Evolutionary conservation across 2,797 vertebrate genomes (phyloP).

Genomic region (Xiphorhynchus erythropygius): DNA sequence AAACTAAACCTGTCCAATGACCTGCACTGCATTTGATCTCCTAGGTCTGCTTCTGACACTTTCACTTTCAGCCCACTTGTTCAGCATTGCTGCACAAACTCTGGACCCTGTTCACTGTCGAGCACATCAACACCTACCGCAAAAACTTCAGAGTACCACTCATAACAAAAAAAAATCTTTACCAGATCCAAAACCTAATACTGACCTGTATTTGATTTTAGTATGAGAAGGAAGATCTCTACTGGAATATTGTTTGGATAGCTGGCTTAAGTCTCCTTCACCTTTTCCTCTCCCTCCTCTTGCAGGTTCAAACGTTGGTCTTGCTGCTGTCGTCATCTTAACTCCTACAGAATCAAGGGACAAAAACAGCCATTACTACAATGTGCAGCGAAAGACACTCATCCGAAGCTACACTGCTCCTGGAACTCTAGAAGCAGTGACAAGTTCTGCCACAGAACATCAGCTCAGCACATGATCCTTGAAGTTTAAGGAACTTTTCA

Average conservation of each 20-base stretch:
- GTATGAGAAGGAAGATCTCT: conserved; percentile 95
- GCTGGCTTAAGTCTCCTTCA: conserved; percentile 94
- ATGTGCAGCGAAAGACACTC: not conserved
- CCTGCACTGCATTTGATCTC: not conserved
- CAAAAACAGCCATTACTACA: not conserved
- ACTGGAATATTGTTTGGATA: conserved; percentile 96
- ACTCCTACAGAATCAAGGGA: not conserved
- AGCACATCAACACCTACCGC: fast-evolving
- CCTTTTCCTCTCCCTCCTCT: conserved; percentile 97
- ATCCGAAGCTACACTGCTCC: not conserved
- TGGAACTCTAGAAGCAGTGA: not conserved
- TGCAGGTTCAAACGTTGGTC: conserved; percentile 96
- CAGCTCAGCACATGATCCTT: fast-evolving
- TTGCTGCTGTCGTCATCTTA: conserved; percentile 94
- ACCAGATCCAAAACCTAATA: not conserved
- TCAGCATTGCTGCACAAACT: not conserved
- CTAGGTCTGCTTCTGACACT: not conserved
- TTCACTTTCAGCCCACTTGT: not conserved
- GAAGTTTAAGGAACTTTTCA: not conserved
- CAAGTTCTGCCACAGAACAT: not conserved
- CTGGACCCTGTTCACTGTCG: too few relatives aligned
- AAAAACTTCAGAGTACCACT: not conserved
- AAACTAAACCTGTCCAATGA: not conserved
- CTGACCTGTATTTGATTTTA: conserved; percentile 96
- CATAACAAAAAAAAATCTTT: not conserved